Base-by-base conservation (phyloP, 2,113 vertebrate species). In the Girardinichthys multiradiatus region DNA sequence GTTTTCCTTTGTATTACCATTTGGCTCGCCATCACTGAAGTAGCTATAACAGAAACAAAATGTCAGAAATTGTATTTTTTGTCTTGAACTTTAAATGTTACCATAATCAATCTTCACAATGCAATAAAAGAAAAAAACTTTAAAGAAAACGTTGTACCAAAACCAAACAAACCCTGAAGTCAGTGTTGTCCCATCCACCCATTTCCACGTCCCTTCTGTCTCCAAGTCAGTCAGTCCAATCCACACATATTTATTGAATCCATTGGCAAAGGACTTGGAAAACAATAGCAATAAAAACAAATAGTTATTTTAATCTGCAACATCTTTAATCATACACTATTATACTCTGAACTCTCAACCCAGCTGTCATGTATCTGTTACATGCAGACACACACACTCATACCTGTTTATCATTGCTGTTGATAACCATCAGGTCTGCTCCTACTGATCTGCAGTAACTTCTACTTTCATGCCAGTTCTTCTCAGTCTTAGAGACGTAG, bases 381-480 rank as follows among this genome's bases (percentile, higher is more conserved):
- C 3, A 33, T 6, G 6, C 31, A 6, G 3, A 33, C 3, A 33
- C 31, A 33, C 31, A 33, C 3, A 33, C 31, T 33, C 60, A 30
- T 27, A 87, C 87, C 73, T 87, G 81, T 21, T 89, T 62, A 8
- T 59, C 68, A 66, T 27, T 54, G 12, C 71, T 80, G 64, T 78
- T 82, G 65, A 87, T 77, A 12, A 86, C 60, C 8, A 86, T 17
- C 54, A 89, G 74, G 37, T 89, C 83, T 21, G 83, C 75, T 30
- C 24, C 70, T 75, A 24, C 72, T 12, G 58, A 17, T 14, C 30
- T 27, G 65, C 85, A 89, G 59, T 77, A 51, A 4, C 15, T 0
- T 86, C 79, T 71, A 24, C 87, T 87, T 1, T 61, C 54, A 9
- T 27, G 1, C 85, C 85, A 89, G 15, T 48, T 37, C 39, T 72